phyloP scores from a whole-genome alignment of 2,797 vertebrate genomes.

The Hipposideros larvatus region DNA sequence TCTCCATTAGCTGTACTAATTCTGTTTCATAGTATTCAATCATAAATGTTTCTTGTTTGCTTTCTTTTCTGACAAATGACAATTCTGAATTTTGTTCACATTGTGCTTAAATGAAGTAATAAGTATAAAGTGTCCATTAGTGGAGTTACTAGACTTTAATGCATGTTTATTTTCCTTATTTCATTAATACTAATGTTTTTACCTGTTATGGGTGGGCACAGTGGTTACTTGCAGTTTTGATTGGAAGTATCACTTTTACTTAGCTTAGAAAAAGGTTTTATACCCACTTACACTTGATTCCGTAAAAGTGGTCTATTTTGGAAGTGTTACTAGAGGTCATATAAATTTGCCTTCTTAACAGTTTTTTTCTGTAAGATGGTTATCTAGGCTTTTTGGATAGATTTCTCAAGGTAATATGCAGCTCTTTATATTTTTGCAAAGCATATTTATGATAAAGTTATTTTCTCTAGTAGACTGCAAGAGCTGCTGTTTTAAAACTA shows the following conservation, averaged over 20 bases:
- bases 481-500: background rate
- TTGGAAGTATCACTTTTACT: background rate
- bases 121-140: background rate
- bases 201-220: background rate
- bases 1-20: background rate
- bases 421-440: background rate
- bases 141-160: background rate
- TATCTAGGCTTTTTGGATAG: background rate
- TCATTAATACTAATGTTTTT: background rate
- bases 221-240: background rate
- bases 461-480: background rate
- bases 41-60: slow-evolving; percentile 17
- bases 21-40: slow-evolving; percentile 7
- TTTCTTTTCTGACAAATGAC: slow-evolving; percentile 7
- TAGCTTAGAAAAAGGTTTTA: background rate
- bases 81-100: slow-evolving; percentile 21
- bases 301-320: background rate
- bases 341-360: background rate
- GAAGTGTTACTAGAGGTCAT: background rate
- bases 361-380: background rate
- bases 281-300: background rate
- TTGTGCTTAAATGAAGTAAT: background rate
- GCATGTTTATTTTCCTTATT: background rate
- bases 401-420: background rate
- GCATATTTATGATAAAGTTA: background rate